These are phyloP conservation scores for Nowickia ferox DNA, from an alignment of 2,888 invertebrate genomes.

Conservation along the genomic window DNA sequence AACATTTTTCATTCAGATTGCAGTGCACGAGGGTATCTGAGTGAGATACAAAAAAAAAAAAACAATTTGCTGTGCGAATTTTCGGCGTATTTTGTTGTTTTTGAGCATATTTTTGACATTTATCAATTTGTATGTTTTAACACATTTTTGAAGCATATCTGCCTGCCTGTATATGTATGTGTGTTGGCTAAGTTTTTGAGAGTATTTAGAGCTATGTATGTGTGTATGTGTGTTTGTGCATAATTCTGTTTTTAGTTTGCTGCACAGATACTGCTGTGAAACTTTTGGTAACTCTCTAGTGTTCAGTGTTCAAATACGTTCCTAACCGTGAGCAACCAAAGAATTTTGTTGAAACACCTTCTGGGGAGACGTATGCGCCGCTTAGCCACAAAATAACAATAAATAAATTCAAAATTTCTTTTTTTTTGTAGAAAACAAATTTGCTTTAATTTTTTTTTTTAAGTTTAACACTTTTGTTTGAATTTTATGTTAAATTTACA, in stretches of 20 bases:
- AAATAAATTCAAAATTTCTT: constrained; percentile 20
- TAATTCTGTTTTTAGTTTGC: constrained; percentile 37
- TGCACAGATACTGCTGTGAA: constrained; percentile 59
- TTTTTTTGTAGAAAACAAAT: constrained; percentile 8
- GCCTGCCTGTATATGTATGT: neutral
- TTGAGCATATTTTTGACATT: constrained; percentile 50
- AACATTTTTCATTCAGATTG: neutral
- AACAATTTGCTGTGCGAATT: constrained; percentile 34
- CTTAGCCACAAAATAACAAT: constrained; percentile 71
- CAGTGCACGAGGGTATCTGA: neutral
- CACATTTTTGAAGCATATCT: constrained; percentile 3
- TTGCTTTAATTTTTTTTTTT: constrained; percentile 1
- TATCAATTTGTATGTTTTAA: constrained; percentile 35
- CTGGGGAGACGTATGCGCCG: constrained; percentile 76
- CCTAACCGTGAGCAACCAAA: constrained; percentile 81
- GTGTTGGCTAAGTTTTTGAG: constrained; percentile 25
- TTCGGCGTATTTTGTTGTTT: constrained; percentile 26
- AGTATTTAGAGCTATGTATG: constrained; percentile 38
- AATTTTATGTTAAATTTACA: constrained; percentile 20
- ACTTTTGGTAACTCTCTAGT: constrained; percentile 71
- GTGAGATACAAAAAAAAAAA: neutral
- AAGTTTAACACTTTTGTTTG: constrained; percentile 21
- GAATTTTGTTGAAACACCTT: constrained; percentile 71
- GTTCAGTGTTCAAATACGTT: constrained; percentile 82
- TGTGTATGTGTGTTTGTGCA: constrained; percentile 32